Evolutionary conservation across 2,113 vertebrate species (phyloP), one percentile per base, ranked within the genome.

Genomic region (Ranitomeya variabilis): DNA sequence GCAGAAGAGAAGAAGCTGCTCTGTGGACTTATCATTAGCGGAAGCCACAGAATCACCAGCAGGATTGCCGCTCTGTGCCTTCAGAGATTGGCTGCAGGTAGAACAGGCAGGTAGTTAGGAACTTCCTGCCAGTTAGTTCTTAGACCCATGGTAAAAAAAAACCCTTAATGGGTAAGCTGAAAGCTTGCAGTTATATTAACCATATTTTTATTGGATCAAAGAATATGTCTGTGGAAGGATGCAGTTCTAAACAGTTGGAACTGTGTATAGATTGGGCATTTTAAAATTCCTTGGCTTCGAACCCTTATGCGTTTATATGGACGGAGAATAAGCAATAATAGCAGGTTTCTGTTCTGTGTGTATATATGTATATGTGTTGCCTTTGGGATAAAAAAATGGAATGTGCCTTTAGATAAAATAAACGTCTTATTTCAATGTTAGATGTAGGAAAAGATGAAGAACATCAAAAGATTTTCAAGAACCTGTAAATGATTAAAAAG

Each of bases 401-500:
- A 54, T 57, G 31, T 71, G 21, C n/a, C 71, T 31, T 69, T 16
- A 54, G 74, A 78, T 79, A n/a, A 57, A 80, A 87, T 66, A 67
- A 71, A 71, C 10, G 31, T 87, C 19, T 60, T 51, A 73, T 87
- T 73, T 87, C 12, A 37, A 45, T 67, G 54, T 81, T 82, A 59
- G 52, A 76, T 71, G 19, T 4, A 18, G 74, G 21, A 73, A 81
- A 45, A 73, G 64, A 73, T 87, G 64, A 82, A 79, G 23, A 87
- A 54, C 60, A 69, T 69, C 21, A 73, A 80, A 31, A 80, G 78
- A 57, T 55, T 74, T 73, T 73, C 26, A 62, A 51, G 54, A 59
- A 71, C 12, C 78, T 87, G 64, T 3, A 52, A 87, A 64, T 15
- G 79, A 82, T 87, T 81, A 87, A 71, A 82, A 73, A 81, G 12